Base-by-base conservation (phyloP, 2,888 invertebrate genomes). In the Trypoxylon attenuatum region DNA sequence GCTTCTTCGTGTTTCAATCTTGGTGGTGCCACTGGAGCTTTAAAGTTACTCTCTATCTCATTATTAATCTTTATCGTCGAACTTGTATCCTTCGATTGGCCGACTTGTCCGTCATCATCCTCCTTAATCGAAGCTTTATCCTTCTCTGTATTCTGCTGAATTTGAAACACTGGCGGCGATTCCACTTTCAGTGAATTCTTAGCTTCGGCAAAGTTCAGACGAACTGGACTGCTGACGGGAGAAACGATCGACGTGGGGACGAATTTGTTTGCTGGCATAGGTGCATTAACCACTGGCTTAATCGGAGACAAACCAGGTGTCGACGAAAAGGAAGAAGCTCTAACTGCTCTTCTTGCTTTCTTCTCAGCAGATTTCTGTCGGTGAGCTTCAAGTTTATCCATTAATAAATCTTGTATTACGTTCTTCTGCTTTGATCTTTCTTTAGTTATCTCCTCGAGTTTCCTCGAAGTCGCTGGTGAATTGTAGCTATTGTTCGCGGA, bases 401-500 rank as follows among this genome's bases (percentile, higher is more conserved):
- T 91, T 51, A 96, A 93, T 87, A 96, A 89, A 83, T 95, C 92
- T 78, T 95, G 92, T 45, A 96, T 94, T 21, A 96, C 89, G 83
- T 93, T 94, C 70, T 95, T 95, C 86, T 96, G 95, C 81, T 94
- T 93, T 33, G 93, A 93, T 55, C 95, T 89, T 83, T 95, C 94
- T 81, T 93, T 91, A 69, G 93, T 92, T 27, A 96, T 90, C 87
- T 94, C 93, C 83, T 94, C 93, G 54, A 94, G 89, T 82, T 92
- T 93, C 58, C 91, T 89, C 1, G 90, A 90, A 2, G 92, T 89
- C 49, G 91, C 88, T 57, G 89, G 86, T 0, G 90, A 83, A 80
- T 89, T 86, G 5, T 79, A 81, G 18, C 83, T 83, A 79, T 87
- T 86, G 82, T 80, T 81, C 75, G 88, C 88, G 0, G 85, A 88